A percentile compares a stretch with the other conserved stretches of the same genome.
These are phyloP conservation scores for Bungarus multicinctus DNA, from an alignment of 2,113 vertebrate genomes.

Conservation along the genomic window DNA sequence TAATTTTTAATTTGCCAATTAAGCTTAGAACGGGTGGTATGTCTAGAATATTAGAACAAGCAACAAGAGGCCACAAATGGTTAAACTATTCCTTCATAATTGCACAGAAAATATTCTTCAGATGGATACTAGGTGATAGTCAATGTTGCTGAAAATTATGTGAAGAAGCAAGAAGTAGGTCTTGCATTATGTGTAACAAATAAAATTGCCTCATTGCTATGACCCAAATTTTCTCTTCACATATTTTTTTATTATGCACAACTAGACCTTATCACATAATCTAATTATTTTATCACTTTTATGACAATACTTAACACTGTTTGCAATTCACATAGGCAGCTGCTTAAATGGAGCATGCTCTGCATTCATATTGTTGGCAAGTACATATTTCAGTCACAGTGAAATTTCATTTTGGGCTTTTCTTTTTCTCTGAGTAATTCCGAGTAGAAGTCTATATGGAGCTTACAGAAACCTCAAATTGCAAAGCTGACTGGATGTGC, in stretches of 20 bases:
- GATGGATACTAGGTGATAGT: not conserved
- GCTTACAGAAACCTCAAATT: conserved; percentile 44
- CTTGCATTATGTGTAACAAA: not conserved
- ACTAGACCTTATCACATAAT: conserved; percentile 38
- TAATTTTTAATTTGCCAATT: not conserved
- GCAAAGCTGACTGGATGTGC: not conserved
- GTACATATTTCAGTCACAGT: conserved; percentile 46
- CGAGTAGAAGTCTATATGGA: conserved; percentile 34
- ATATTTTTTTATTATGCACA: conserved; percentile 36
- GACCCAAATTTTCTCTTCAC: not conserved
- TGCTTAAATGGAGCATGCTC: not conserved
- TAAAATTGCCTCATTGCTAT: not conserved
- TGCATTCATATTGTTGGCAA: conserved; percentile 36
- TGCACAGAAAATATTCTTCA: not conserved
- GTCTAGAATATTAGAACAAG: not conserved
- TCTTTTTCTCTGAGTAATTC: conserved; percentile 41
- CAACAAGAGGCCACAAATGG: not conserved
- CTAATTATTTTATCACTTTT: conserved; percentile 34
- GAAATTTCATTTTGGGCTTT: conserved; percentile 54
- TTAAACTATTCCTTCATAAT: not conserved
- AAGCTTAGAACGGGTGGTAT: not conserved
- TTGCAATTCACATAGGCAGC: not conserved
- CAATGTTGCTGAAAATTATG: not conserved
- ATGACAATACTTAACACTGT: conserved; percentile 25
- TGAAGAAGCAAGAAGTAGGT: not conserved